Base-by-base conservation (phyloP, 1,140 invertebrate species). In the Halictus rubicundus region DNA sequence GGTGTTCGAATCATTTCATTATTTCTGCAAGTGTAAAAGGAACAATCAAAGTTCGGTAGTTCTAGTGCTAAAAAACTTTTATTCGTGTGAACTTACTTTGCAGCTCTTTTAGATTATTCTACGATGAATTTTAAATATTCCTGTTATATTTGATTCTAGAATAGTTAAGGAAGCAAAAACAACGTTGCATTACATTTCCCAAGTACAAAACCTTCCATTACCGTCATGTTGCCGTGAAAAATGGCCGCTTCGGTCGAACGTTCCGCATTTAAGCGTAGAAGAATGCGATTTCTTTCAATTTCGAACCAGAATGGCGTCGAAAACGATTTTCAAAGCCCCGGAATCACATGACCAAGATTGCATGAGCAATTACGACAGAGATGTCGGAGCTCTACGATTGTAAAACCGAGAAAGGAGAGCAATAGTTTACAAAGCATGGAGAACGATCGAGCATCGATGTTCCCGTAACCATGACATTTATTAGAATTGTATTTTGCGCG, bases 391-490 rank as follows among this genome's bases (percentile, higher is more conserved):
- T 75, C 69, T 42, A 23, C 52, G 82, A 84, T 84, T 81, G 32
- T 25, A 21, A n/a, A 25, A 39, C 71, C 52, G 46, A 46, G 27
- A 84, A 64, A 23, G 42, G 32, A 57, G 19, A 76, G 32, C 71
- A 61, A 66, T 80, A 71, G 80, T 72, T 65, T 81, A 42, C 23
- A 66, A 3, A 25, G 46, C 60, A 63, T 19, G 49, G 6, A 16
- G 14, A 66, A 57, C 19, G 16, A n/a, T 54, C 68, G 60, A 75
- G 54, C 69, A 54, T n/a, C 59, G 52, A 66, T 37, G 69, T 84
- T 84, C 57, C 49, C 60, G 68, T 77, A 73, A 71, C 83, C 83
- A 85, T 85, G 83, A 85, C 83, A 85, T 84, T 84, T 84, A 66
- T 66, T 80, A 79, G 25, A 42, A 46, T 10, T 23, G 63, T 46